Conservation (phyloP, 2,888 invertebrate genomes). For the Orchesellides sinensis region DNA sequence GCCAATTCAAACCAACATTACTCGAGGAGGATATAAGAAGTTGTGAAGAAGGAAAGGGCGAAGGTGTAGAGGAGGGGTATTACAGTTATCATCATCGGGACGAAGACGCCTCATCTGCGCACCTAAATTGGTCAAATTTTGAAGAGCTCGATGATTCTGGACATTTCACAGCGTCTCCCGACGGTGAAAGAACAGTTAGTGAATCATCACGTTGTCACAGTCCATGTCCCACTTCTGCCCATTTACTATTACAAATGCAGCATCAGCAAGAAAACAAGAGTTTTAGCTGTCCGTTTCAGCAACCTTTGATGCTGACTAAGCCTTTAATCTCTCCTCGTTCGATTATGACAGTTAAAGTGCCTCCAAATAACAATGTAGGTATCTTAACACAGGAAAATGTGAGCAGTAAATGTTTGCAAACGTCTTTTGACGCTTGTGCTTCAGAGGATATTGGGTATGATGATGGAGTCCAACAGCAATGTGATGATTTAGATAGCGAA, state of each 20-base stretch:
- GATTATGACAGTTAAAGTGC: slow-evolving; percentile 61
- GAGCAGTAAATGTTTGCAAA: neutral
- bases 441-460: neutral
- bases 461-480: too few relatives aligned
- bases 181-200: slow-evolving; percentile 51
- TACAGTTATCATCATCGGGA: too few relatives aligned
- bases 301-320: neutral
- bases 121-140: slow-evolving; percentile 48
- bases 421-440: neutral
- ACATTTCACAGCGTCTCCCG: slow-evolving; percentile 71
- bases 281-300: neutral
- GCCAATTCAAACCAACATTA: slow-evolving; percentile 11
- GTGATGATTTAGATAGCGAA: too few relatives aligned
- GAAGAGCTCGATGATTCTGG: slow-evolving; percentile 70
- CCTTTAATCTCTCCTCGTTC: slow-evolving; percentile 52
- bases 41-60: slow-evolving; percentile 25
- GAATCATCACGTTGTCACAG: slow-evolving; percentile 62
- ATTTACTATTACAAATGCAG: slow-evolving; percentile 50
- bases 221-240: slow-evolving; percentile 43
- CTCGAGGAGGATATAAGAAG: slow-evolving; percentile 49
- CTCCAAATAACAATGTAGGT: slow-evolving; percentile 5
- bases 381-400: neutral
- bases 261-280: too few relatives aligned
- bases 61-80: slow-evolving; percentile 36
- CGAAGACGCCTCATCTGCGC: slow-evolving; percentile 29